phyloP scores from a whole-genome alignment of 2,888 invertebrate genomes.

The Balanococcus diminutus region DNA sequence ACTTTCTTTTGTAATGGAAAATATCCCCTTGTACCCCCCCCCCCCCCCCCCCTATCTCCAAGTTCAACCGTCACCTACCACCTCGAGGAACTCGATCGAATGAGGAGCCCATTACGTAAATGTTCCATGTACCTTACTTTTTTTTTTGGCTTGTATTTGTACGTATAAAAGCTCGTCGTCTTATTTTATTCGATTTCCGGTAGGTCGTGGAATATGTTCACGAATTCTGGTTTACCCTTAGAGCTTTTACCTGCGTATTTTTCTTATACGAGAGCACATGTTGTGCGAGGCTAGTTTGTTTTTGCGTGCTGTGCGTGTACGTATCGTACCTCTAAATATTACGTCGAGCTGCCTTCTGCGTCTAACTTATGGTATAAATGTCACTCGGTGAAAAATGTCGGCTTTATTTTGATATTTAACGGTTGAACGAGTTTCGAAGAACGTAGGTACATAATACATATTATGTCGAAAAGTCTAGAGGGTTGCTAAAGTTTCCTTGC shows the following conservation, averaged over 20 bases:
- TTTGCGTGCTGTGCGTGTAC: not conserved
- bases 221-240: too few species aligned
- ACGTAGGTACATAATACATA: not conserved
- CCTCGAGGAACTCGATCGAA: not conserved
- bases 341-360: not conserved
- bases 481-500: too few species aligned
- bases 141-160: not conserved
- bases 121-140: not conserved
- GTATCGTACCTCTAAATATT: not conserved
- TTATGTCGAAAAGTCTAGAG: not conserved
- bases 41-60: too few species aligned
- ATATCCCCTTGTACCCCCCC: not conserved
- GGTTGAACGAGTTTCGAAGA: not conserved
- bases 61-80: too few species aligned
- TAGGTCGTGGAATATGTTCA: not conserved
- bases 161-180: not conserved
- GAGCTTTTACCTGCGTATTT: not conserved
- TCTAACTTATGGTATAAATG: not conserved
- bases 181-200: not conserved
- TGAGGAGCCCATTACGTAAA: not conserved
- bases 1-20: not conserved
- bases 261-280: not conserved
- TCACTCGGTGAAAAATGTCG: conserved; percentile 15
- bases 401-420: conserved; percentile 27
- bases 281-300: not conserved